Base-by-base conservation (phyloP, 2,797 vertebrate species). In the Pristis pectinata region DNA sequence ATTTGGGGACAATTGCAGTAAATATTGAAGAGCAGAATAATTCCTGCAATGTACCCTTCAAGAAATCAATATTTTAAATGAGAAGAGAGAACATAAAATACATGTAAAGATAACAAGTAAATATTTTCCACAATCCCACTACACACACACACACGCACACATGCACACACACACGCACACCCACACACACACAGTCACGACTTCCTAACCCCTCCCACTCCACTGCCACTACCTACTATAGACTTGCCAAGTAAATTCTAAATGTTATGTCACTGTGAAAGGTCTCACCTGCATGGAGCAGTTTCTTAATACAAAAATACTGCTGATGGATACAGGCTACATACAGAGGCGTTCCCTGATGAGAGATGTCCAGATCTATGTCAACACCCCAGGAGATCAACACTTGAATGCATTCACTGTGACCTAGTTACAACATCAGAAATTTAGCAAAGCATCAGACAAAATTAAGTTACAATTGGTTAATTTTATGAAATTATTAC, bases 281-380 rank as follows among this genome's bases (percentile, higher is more conserved):
- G 37, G 24, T 24, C 96, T 95, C 92, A 99, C 99, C 99, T 97
- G 98, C 98, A 96, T 98, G 97, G 95, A 99, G 98, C 96, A 99
- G 98, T 94, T 98, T 98, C 95, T 97, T 97, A 96, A 98, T 97
- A 94, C 98, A 99, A 93, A 98, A 97, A 93, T 98, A 97, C 95
- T 99, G 98, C 95, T 98, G 98, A 95, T 98, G 98, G 95, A 97
- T 67, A 94, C 98, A 99, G 87, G 99, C 98, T 11, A 97, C 98
- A 44, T 99, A 99, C 37, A 99, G 98, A 79, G 98, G 98, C 0
- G 98, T 99, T 96, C 99, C 99, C 97, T 98, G 96, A 95, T 99
- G 98, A 96, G 98, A 98, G 96, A 98, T 98, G 95, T 99, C 98
- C 96, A 98, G 97, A 96, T 99, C 99, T 96, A 99, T 98, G 94